Percentiles rank a stretch among this genome's conserved stretches.
Conservation (phyloP, 2,113 vertebrate species). For the Thymallus thymallus region DNA sequence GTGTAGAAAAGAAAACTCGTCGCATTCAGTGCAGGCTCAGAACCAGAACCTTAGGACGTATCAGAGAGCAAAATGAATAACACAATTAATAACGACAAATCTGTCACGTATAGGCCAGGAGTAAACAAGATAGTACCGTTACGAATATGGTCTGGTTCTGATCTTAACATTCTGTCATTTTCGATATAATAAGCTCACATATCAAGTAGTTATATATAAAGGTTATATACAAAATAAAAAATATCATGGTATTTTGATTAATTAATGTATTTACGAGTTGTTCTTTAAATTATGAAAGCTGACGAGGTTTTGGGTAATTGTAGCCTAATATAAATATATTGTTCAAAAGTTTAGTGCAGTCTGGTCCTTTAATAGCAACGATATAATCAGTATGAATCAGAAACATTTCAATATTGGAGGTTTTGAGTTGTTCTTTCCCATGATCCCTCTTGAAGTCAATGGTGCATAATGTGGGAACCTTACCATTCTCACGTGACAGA, state of each 20-base stretch:
- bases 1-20: constrained; percentile 38
- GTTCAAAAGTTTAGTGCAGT: no score
- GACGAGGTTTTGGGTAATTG: no score
- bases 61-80: neutral
- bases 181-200: no score
- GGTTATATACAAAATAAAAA: no score
- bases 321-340: no score
- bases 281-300: no score
- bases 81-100: neutral
- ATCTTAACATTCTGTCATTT: neutral
- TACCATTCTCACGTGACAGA: neutral
- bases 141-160: neutral
- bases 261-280: no score
- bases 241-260: no score
- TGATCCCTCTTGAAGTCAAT: neutral
- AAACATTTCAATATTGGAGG: neutral
- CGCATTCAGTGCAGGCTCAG: constrained; percentile 38
- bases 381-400: neutral
- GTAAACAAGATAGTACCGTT: neutral
- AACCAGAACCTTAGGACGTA: constrained; percentile 41
- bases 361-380: neutral
- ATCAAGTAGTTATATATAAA: no score
- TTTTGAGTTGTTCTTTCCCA: neutral
- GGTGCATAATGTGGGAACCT: neutral
- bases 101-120: neutral